These are phyloP conservation scores for Tenthredo livida DNA, from an alignment of 2,888 invertebrate genomes.

Conservation along the genomic window DNA sequence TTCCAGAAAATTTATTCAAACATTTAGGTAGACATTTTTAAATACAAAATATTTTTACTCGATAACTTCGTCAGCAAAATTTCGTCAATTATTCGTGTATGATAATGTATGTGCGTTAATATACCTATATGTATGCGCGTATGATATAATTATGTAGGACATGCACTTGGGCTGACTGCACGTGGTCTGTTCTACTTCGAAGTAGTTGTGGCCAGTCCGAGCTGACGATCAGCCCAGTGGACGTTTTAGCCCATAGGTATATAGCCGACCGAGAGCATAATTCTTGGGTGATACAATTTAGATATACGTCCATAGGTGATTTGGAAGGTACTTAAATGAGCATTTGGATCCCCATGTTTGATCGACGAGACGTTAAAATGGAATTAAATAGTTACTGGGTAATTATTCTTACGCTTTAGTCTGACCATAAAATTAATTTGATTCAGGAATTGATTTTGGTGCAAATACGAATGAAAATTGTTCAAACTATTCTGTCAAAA, in stretches of 20 bases:
- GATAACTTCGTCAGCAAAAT: not conserved
- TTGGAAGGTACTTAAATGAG: not conserved
- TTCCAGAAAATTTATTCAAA: too few species aligned
- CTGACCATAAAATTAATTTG: not conserved
- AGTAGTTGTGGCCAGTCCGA: conserved; percentile 5
- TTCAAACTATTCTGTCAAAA: not conserved
- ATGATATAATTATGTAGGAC: not conserved
- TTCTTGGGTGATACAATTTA: not conserved
- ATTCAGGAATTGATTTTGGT: not conserved
- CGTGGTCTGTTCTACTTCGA: conserved; percentile 24
- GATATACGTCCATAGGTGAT: conserved; percentile 22
- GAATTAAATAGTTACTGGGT: not conserved
- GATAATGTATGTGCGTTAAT: not conserved
- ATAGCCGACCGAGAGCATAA: not conserved
- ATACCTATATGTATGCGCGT: too few species aligned
- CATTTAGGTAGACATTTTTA: too few species aligned
- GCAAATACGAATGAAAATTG: not conserved
- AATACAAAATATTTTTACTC: not conserved
- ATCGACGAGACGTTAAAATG: conserved; percentile 6
- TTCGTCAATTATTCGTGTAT: not conserved
- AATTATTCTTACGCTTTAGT: not conserved
- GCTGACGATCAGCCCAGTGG: not conserved
- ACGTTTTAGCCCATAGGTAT: not conserved
- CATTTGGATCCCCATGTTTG: not conserved
- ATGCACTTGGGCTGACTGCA: not conserved